phyloP scores from a whole-genome alignment of 1,140 invertebrate species.

The Tribolium madens region DNA sequence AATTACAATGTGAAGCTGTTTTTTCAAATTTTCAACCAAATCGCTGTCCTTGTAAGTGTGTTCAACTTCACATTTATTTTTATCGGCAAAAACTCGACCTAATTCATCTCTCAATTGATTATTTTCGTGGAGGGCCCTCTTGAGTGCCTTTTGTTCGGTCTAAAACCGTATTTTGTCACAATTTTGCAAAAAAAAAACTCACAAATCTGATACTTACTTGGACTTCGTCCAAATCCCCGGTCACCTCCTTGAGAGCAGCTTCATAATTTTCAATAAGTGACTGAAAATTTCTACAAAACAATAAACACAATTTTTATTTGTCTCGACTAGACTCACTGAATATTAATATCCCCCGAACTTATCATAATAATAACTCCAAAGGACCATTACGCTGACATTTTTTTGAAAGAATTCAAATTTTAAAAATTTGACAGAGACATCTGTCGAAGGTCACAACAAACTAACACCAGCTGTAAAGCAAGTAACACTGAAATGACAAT shows the following conservation, averaged over 20 bases:
- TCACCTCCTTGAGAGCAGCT: slow-evolving; percentile 55
- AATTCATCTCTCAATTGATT: slow-evolving; percentile 52
- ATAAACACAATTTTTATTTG: background rate
- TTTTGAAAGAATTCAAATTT: slow-evolving; percentile 2
- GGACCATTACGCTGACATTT: slow-evolving; percentile 10
- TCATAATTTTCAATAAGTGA: slow-evolving; percentile 60
- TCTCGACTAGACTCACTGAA: background rate
- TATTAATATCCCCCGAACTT: slow-evolving; percentile 5
- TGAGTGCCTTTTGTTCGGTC: slow-evolving; percentile 58
- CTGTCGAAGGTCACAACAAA: slow-evolving; percentile 15
- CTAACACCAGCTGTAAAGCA: background rate
- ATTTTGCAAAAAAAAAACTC: slow-evolving; percentile 21
- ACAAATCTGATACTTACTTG: slow-evolving; percentile 56
- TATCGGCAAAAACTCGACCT: slow-evolving; percentile 47
- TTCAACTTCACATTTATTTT: slow-evolving; percentile 33
- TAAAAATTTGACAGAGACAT: slow-evolving; percentile 1
- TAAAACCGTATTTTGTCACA: slow-evolving; percentile 47
- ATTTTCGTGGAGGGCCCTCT: slow-evolving; percentile 60
- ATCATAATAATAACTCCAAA: slow-evolving; percentile 1
- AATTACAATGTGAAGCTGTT: slow-evolving; percentile 55
- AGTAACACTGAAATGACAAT: slow-evolving; percentile 17
- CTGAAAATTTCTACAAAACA: slow-evolving; percentile 55
- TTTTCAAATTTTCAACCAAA: slow-evolving; percentile 60
- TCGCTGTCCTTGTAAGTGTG: slow-evolving; percentile 49
- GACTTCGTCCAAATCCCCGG: slow-evolving; percentile 56